Conservation (phyloP, 2,888 invertebrate species). For the Amphipoea oculea region DNA sequence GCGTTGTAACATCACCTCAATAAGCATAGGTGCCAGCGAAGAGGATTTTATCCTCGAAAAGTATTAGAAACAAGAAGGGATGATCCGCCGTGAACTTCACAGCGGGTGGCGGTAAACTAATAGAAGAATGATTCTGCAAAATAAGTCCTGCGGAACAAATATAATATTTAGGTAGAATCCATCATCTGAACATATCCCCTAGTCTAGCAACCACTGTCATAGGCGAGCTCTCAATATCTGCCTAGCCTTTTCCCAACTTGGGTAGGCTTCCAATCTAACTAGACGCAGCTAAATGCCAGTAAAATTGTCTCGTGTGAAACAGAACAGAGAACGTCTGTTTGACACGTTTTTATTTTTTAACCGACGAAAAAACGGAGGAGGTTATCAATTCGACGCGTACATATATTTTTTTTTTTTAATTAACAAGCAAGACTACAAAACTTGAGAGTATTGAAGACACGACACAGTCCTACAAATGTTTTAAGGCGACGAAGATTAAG, state of each 20-base stretch:
- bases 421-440: too few relatives aligned
- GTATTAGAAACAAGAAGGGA: constrained; percentile 62
- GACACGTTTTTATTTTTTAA: too few relatives aligned
- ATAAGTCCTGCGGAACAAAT: constrained; percentile 50
- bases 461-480: not conserved
- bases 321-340: too few relatives aligned
- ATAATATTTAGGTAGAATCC: constrained; percentile 34
- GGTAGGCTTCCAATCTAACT: not conserved
- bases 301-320: too few relatives aligned
- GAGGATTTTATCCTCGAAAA: constrained; percentile 62
- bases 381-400: too few relatives aligned
- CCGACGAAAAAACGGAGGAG: too few relatives aligned
- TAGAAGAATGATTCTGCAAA: constrained; percentile 35
- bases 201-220: not conserved
- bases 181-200: constrained; percentile 8
- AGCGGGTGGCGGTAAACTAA: constrained; percentile 23
- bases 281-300: not conserved
- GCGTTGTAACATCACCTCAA: constrained; percentile 49
- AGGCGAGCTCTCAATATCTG: not conserved
- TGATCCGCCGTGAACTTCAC: constrained; percentile 60
- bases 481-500: not conserved
- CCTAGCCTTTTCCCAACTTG: not conserved
- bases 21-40: constrained; percentile 61
- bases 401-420: too few relatives aligned
- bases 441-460: not conserved